Conservation (phyloP, 2,888 invertebrate genomes). For the Pycnomerus fuliginosus region DNA sequence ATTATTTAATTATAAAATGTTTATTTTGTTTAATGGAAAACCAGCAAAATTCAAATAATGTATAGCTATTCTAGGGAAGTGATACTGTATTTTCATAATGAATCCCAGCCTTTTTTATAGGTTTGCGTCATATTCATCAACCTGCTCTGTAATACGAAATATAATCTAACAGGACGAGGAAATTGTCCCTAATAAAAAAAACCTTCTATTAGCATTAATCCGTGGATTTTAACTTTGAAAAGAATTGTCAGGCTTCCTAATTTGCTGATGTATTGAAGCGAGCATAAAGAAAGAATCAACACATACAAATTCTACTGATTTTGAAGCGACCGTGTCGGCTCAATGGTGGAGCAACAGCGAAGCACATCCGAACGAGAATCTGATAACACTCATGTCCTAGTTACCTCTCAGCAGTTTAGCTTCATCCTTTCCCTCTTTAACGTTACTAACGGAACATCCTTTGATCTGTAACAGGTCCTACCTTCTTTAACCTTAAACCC, state of each 20-base stretch:
- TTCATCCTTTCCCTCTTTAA: constrained; percentile 25
- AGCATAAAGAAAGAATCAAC: constrained; percentile 1
- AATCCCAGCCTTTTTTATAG: background rate
- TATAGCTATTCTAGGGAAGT: background rate
- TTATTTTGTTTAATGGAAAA: constrained; percentile 19
- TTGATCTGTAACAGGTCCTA: constrained; percentile 26
- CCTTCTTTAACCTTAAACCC: constrained; percentile 28
- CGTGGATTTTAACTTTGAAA: background rate
- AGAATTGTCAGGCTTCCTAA: too few relatives aligned
- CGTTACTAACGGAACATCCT: constrained; percentile 26
- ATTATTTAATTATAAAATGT: constrained; percentile 22
- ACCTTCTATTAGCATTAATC: too few relatives aligned
- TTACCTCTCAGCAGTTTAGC: constrained; percentile 25
- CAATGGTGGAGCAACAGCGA: constrained; percentile 7
- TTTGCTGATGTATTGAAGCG: too few relatives aligned
- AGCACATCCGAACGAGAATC: constrained; percentile 20
- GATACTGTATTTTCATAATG: background rate
- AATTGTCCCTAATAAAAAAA: too few relatives aligned
- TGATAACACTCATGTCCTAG: constrained; percentile 28
- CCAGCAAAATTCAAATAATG: constrained; percentile 1
- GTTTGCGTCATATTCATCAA: too few relatives aligned
- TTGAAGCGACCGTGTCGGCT: constrained; percentile 6
- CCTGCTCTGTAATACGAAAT: too few relatives aligned
- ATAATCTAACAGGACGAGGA: too few relatives aligned
- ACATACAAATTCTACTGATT: constrained; percentile 5